Evolutionary conservation across 1,140 invertebrate species (phyloP), one percentile per base, ranked within the genome.

Genomic region (Camponotus vicinus): DNA sequence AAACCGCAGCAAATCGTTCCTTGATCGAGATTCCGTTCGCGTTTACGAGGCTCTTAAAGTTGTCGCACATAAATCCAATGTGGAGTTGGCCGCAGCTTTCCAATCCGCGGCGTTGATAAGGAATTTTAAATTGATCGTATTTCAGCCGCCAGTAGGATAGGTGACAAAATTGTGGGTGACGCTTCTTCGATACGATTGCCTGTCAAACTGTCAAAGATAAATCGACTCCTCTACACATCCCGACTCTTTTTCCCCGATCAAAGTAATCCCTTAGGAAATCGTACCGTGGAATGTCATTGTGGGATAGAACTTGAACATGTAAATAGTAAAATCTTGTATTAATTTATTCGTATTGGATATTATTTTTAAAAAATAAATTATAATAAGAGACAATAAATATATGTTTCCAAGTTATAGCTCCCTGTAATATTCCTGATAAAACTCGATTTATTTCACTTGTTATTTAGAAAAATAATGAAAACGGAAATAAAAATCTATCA

Each of bases 41-140:
- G n/a, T 80, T 80, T 80, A 69, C 77, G 77, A 69, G 77, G 21
- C 45, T 67, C 27, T 69, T 69, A 69, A 80, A 80, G 45, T 63
- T 79, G 63, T 40, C 45, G 34, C 63, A 32, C 49, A 57, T 80
- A 69, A 80, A 80, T 80, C 11, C 77, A n/a, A 15, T 21, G 6
- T 13, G 45, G 3, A 40, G 40, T 9, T 37, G 45, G 61, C n/a
- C 45, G 42, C 61, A 13, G n/a, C 40, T 67, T 66, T 69, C 15
- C 34, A 55, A 69, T 67, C 27, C 49, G 45, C n/a, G 45, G 11
- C 27, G 34, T 80, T 80, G 64, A 80, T 42, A 69, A 80, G 77
- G 34, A 55, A 57, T 69, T 69, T 80, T 57, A 67, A 67, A 80
- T 79, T 49, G 77, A 67, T 55, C 64, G 32, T 67, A 55, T 40